Conservation (phyloP, 2,888 invertebrate species). For the Blomia tropicalis region DNA sequence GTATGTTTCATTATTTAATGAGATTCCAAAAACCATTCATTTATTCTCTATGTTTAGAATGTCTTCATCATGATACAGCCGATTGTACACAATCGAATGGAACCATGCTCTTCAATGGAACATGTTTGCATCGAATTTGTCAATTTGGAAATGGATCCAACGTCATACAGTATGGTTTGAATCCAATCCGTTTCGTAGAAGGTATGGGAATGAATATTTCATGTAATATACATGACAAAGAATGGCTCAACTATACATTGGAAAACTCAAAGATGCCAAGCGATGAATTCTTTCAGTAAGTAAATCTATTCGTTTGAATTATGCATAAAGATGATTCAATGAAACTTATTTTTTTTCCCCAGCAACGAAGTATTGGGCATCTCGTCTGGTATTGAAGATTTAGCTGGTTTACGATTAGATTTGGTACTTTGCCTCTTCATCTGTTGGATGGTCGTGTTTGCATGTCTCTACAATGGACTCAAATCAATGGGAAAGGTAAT, state of each 20-base stretch:
- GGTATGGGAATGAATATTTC: neutral
- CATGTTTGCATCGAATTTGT: slow-evolving; percentile 31
- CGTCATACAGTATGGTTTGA: neutral
- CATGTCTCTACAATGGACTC: slow-evolving; percentile 36
- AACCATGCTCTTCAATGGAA: slow-evolving; percentile 34
- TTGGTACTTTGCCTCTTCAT: slow-evolving; percentile 30
- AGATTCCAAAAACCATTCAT: no score
- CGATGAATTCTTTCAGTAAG: slow-evolving; percentile 42
- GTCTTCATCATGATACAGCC: slow-evolving; percentile 29
- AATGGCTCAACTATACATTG: slow-evolving; percentile 30
- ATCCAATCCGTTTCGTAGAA: slow-evolving; percentile 7
- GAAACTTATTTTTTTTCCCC: no score
- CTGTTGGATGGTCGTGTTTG: slow-evolving; percentile 33
- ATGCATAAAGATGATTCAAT: neutral
- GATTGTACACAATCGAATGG: slow-evolving; percentile 37
- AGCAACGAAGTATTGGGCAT: slow-evolving; percentile 18
- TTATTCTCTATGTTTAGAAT: slow-evolving; percentile 2
- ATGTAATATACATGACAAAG: slow-evolving; percentile 27
- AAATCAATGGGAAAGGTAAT: slow-evolving; percentile 35
- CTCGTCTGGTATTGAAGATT: slow-evolving; percentile 30
- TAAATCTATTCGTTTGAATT: slow-evolving; percentile 18
- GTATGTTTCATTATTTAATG: slow-evolving; percentile 30
- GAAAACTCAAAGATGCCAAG: slow-evolving; percentile 37
- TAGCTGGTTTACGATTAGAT: slow-evolving; percentile 33
- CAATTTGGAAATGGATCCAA: slow-evolving; percentile 6